Evolutionary conservation across 1,140 invertebrate species (phyloP).

Genomic region (Papilio polytes): DNA sequence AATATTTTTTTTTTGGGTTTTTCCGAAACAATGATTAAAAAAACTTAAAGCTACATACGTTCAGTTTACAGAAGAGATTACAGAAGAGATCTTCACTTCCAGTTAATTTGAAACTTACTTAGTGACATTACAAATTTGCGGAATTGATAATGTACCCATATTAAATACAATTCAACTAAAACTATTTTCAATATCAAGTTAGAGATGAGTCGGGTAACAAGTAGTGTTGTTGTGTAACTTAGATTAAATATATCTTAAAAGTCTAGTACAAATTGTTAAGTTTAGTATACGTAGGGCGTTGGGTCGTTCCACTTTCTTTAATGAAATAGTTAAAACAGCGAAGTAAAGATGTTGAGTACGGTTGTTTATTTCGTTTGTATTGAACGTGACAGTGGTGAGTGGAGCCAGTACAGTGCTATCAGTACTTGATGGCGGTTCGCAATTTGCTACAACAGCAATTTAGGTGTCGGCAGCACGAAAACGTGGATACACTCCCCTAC

Average conservation of each 20-base stretch:
- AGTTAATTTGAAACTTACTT: no score
- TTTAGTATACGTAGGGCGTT: not conserved
- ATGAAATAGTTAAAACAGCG: not conserved
- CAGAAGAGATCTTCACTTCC: no score
- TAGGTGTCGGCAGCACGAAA: no score
- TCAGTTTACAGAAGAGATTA: no score
- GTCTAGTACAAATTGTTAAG: not conserved
- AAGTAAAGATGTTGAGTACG: not conserved
- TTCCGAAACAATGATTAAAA: no score
- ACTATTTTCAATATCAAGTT: not conserved
- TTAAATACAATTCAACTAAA: not conserved
- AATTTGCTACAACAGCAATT: no score
- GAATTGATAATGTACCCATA: not conserved
- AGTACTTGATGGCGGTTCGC: no score
- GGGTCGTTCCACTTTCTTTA: not conserved
- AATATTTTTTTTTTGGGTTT: no score
- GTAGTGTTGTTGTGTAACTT: not conserved
- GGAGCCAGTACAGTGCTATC: no score
- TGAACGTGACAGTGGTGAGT: not conserved
- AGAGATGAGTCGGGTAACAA: not conserved
- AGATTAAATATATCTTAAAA: not conserved
- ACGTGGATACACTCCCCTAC: no score
- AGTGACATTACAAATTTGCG: not conserved
- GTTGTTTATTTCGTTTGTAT: not conserved
- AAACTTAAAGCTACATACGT: no score